Evolutionary conservation across 2,888 invertebrate genomes (phyloP), one percentile per base, ranked within the genome.

Genomic region (Troilus luridus): DNA sequence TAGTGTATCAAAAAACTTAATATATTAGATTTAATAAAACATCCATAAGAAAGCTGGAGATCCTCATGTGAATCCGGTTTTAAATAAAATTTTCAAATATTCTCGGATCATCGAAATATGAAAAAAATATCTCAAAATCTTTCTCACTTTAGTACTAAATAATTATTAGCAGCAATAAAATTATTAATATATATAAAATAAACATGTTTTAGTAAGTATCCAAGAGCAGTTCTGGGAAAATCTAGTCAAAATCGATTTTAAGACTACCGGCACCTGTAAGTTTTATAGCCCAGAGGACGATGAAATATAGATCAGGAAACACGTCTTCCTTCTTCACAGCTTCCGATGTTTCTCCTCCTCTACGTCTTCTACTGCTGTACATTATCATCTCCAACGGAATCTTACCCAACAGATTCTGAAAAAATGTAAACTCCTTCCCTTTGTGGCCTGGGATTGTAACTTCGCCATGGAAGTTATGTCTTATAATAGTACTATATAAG

Each of bases 251-350:
- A 85, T 56, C 56, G 85, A 85, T 85, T 41, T 12, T 12, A 56
- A 85, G 56, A 11, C 6, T 6, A 17, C 5, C 72, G 72, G 11
- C 85, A 0, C 85, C 56, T 56, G n/a, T 54, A 12, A 85, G 21
- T 85, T 85, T 85, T 85, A 85, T 85, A n/a, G 21, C 56, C 56
- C 5, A 17, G 56, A 85, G 27, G 62, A 89, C 24, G 27, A 88
- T 89, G 89, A 89, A 89, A 89, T 89, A 89, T 89, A 64, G 88
- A 89, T 56, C 67, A 64, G 89, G 89, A 64, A 64, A 89, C 54
- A 41, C 54, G 6, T n/a, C 56, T n/a, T 85, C 11, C 54, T 56
- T 85, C 85, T 85, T 56, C 72, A 85, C 56, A 21, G 56, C 85
- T 56, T 56, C 56, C 85, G 56, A n/a, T 85, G 85, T 56, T 72